phyloP scores from a whole-genome alignment of 2,113 vertebrate genomes.

The Sylvietta virens region DNA sequence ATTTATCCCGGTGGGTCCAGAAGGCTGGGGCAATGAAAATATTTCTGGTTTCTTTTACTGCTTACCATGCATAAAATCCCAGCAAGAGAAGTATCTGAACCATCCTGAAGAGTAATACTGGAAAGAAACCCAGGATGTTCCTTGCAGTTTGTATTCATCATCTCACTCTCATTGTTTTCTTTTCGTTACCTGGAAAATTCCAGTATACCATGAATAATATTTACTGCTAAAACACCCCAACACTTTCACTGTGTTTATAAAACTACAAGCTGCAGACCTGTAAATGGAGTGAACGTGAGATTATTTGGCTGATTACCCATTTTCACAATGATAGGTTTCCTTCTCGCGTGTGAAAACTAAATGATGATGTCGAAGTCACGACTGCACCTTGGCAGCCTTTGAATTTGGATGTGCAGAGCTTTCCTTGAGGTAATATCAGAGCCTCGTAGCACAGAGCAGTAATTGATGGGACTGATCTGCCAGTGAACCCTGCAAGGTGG shows the following conservation, averaged over 20 bases:
- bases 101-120: background rate
- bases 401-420: constrained; percentile 16
- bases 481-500: background rate
- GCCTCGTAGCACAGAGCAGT: background rate
- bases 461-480: constrained; percentile 1
- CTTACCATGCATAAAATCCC: constrained; percentile 17
- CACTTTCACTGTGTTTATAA: background rate
- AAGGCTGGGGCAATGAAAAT: constrained; percentile 8
- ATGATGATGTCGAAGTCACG: constrained; percentile 12
- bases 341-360: background rate
- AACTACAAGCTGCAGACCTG: background rate
- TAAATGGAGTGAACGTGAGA: background rate
- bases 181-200: background rate
- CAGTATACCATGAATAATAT: background rate
- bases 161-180: background rate
- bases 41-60: constrained; percentile 14
- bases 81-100: constrained; percentile 7
- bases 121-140: background rate
- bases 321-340: constrained; percentile 24
- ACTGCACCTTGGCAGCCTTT: constrained; percentile 46
- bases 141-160: background rate
- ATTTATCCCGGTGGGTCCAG: constrained; percentile 42
- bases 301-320: constrained; percentile 48
- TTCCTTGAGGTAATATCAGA: background rate
- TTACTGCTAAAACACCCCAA: background rate